phyloP scores from a whole-genome alignment of 2,113 vertebrate genomes.

The cattle (Bos taurus) region DNA sequence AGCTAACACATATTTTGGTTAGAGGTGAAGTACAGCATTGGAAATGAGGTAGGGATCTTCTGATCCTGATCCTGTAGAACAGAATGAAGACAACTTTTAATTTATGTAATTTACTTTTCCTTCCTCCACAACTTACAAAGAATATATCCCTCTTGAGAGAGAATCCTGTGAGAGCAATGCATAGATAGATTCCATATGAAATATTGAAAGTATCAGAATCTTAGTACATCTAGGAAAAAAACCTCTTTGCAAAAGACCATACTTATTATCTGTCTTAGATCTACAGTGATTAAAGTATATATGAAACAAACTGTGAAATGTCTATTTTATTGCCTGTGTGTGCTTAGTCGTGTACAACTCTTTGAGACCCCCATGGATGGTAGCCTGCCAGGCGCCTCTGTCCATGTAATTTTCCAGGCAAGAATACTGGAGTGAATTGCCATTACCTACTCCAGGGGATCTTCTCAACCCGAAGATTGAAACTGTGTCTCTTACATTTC shows the following conservation, averaged over 20 bases:
- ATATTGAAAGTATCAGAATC: not conserved
- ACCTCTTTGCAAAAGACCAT: not conserved
- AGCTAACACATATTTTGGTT: not conserved
- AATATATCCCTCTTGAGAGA: not conserved
- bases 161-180: not conserved
- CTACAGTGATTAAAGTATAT: not conserved
- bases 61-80: not conserved
- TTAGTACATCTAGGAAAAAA: not conserved
- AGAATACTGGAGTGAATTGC: not conserved
- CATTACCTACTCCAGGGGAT: not conserved
- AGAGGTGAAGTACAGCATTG: not conserved
- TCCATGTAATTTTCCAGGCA: not conserved
- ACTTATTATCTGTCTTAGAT: not conserved
- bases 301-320: not conserved
- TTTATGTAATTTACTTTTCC: not conserved
- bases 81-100: not conserved
- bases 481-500: not conserved
- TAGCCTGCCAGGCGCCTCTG: not conserved
- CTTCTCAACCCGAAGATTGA: not conserved
- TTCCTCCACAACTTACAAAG: not conserved
- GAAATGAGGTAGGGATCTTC: not conserved
- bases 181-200: not conserved
- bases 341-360: not conserved
- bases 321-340: not conserved
- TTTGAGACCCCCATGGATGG: not conserved